Evolutionary conservation across 2,113 vertebrate species (phyloP).

Genomic region (Nothobranchius furzeri): DNA sequence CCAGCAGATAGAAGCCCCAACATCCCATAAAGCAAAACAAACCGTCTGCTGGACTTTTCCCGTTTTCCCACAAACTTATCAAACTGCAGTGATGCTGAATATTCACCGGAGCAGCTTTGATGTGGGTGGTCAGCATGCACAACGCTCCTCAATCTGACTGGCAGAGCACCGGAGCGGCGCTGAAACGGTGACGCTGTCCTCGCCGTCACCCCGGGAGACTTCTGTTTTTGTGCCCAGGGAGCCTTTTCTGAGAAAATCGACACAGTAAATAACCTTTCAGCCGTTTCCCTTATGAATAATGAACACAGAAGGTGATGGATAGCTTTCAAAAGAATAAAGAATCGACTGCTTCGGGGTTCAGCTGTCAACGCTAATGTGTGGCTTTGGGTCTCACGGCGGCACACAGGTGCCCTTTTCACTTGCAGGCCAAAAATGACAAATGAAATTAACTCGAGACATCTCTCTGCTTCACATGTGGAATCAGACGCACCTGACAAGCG

Average conservation of each 20-base stretch:
- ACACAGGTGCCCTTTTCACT: conserved; percentile 78
- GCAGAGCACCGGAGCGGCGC: conserved; percentile 41
- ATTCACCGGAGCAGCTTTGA: conserved; percentile 68
- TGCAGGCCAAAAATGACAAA: conserved; percentile 77
- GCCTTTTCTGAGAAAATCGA: conserved; percentile 65
- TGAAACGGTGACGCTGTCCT: conserved; percentile 46
- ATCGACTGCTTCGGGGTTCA: conserved; percentile 65
- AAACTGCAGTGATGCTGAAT: conserved; percentile 67
- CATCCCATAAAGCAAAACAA: conserved; percentile 41
- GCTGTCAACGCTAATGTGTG: conserved; percentile 71
- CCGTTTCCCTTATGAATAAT: conserved; percentile 68
- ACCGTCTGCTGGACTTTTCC: conserved; percentile 54
- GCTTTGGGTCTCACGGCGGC: conserved; percentile 53
- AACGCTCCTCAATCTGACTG: conserved; percentile 37
- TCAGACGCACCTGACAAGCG: conserved; percentile 74
- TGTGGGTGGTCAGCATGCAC: conserved; percentile 67
- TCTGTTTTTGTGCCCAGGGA: conserved; percentile 29
- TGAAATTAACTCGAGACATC: conserved; percentile 79
- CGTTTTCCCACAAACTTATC: conserved; percentile 73
- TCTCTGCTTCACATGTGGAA: conserved; percentile 62
- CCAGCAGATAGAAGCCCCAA: conserved; percentile 33
- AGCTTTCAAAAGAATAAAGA: conserved; percentile 48
- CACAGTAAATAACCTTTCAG: conserved; percentile 64
- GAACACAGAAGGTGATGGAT: conserved; percentile 45
- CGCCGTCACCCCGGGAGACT: conserved; percentile 48